These are phyloP conservation scores for Gopherus flavomarginatus DNA, from an alignment of 2,113 vertebrate genomes.

Conservation along the genomic window DNA sequence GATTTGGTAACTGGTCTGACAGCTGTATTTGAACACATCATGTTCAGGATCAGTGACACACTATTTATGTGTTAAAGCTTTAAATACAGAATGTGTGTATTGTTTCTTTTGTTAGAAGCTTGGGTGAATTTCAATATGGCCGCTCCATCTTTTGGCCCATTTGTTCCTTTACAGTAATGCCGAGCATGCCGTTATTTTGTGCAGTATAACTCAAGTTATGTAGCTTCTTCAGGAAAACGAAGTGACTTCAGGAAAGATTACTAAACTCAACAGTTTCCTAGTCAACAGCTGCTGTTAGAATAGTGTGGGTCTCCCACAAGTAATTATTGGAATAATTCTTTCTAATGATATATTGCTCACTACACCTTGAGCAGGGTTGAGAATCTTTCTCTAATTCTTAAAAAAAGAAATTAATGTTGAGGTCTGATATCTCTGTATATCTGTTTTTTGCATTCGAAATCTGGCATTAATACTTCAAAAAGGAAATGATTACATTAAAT, in stretches of 20 bases:
- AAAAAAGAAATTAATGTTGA: not conserved
- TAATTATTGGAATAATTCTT: not conserved
- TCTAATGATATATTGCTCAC: not conserved
- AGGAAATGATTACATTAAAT: not conserved
- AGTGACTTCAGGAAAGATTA: not conserved
- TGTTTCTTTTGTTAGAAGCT: not conserved
- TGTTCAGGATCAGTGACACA: not conserved
- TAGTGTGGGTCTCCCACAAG: not conserved
- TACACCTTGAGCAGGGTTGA: not conserved
- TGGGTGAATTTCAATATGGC: not conserved
- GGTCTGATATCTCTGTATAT: not conserved
- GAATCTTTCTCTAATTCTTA: not conserved
- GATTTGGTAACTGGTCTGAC: not conserved
- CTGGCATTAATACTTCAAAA: not conserved
- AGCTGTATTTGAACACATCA: not conserved
- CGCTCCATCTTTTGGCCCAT: not conserved
- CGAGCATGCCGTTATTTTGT: not conserved
- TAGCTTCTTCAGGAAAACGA: not conserved
- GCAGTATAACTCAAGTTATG: not conserved
- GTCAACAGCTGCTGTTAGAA: not conserved
- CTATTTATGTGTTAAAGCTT: not conserved
- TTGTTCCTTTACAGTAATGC: not conserved
- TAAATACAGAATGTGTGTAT: not conserved
- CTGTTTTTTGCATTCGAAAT: not conserved
- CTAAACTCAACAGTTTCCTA: not conserved